Percentiles rank a stretch among this genome's conserved stretches.
phyloP scores from a whole-genome alignment of 37 sponge, comb jelly and placozoan genomes.

The Cladorhizidae sp. region DNA sequence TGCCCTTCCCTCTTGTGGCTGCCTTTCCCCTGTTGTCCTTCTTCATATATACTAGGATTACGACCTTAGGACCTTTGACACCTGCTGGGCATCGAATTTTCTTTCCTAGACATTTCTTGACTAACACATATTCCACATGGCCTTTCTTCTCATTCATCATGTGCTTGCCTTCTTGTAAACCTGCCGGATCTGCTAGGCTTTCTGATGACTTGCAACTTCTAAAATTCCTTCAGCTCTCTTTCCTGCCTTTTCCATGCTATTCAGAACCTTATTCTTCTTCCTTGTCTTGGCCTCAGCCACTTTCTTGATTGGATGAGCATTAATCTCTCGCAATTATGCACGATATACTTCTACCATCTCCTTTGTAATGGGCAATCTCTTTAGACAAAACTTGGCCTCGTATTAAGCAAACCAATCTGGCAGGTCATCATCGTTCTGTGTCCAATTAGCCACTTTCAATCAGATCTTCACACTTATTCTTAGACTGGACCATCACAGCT shows the following conservation, averaged over 20 bases:
- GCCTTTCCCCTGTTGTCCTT: constrained; percentile 77
- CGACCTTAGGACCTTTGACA: constrained; percentile 91
- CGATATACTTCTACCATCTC: constrained; percentile 87
- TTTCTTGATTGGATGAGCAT: constrained; percentile 96
- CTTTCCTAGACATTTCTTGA: constrained; percentile 74
- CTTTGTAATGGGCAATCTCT: constrained; percentile 90
- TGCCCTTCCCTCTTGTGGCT: not conserved
- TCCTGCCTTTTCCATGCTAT: constrained; percentile 53
- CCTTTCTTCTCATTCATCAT: constrained; percentile 55
- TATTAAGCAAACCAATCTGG: constrained; percentile 97
- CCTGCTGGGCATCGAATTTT: constrained; percentile 78
- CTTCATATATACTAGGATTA: constrained; percentile 95
- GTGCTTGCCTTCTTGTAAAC: constrained; percentile 80
- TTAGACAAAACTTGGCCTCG: constrained; percentile 81
- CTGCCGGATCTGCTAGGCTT: constrained; percentile 79
- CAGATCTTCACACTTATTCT: constrained; percentile 83
- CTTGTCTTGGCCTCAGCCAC: constrained; percentile 95
- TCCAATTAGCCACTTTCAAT: constrained; percentile 90
- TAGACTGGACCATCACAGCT: constrained; percentile 78
- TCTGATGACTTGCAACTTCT: constrained; percentile 75
- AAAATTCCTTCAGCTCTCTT: constrained; percentile 66
- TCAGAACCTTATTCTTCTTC: constrained; percentile 62
- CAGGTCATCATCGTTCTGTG: constrained; percentile 75
- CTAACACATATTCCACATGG: constrained; percentile 91
- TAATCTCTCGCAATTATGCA: constrained; percentile 79